Base-by-base conservation (phyloP, 1,140 invertebrate genomes). In the Apolygus lucorum region DNA sequence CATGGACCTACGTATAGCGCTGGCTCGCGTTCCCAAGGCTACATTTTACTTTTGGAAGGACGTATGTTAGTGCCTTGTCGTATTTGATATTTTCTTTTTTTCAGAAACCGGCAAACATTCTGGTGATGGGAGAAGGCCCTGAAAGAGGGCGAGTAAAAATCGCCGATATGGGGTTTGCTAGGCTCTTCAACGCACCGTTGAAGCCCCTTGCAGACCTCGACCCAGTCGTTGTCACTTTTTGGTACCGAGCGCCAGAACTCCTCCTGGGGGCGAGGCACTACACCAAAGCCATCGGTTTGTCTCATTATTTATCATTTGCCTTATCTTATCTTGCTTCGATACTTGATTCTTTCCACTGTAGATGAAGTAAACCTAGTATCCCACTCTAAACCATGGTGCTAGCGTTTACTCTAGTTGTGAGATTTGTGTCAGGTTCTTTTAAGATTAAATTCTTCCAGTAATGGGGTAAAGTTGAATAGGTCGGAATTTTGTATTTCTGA, bases 101-200 rank as follows among this genome's bases (percentile, higher is more conserved):
- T n/a, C n/a, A 63, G 64, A 99, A 99, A 89, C 97, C 98, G 63
- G 98, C 98, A 0, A 99, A 99, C 82, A 99, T 99, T 78, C 84
- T 99, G 71, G 97, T 99, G 14, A 99, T 99, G 96, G 98, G 97
- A 24, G 96, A 99, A 84, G 64, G 64, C 17, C 87, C 89, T 69
- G 96, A 99, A 80, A 83, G 98, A 76, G 98, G 98, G 2, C 82
- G 96, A 73, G 96, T 98, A 0, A 99, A 99, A 85, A 99, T 99
- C 77, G 97, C 97, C 68, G 98, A 99, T 78, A 99, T 99, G 96
- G 98, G 98, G 13, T 99, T 99, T 84, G 97, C 98, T n/a, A 84
- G 98, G 74, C 83, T 99, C 28, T 99, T 99, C 76, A 98, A 99
- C 84, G 94, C 95, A 1, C 98, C 98, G 1, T 81, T 99, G 24